phyloP scores from a whole-genome alignment of 1,140 invertebrate genomes.

The Conus ventricosus region DNA sequence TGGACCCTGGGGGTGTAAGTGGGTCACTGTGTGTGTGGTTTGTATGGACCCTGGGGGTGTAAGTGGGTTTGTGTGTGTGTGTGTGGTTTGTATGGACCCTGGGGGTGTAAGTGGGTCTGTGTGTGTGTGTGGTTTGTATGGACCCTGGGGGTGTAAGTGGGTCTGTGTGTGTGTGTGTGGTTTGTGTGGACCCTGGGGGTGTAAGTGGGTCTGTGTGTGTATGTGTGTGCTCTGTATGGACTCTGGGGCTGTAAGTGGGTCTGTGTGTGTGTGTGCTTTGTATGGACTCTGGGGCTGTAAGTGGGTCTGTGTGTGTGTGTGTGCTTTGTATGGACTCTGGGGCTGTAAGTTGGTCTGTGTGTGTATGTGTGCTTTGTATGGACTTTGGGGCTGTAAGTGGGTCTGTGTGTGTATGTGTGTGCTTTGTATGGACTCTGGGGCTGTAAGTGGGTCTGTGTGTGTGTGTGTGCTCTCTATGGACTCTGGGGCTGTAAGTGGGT shows the following conservation, averaged over 20 bases:
- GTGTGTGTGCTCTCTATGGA: no score
- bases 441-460: no score
- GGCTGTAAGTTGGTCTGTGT: neutral
- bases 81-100: neutral
- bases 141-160: no score
- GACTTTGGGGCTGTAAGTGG: neutral
- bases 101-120: neutral
- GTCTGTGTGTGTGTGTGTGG: no score
- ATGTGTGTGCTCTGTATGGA: neutral
- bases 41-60: constrained; percentile 98
- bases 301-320: constrained; percentile 44
- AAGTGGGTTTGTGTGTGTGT: constrained; percentile 53
- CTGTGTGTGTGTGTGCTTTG: no score
- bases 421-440: neutral
- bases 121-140: neutral
- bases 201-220: no score
- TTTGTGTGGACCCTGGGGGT: no score
- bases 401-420: neutral
- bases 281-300: constrained; percentile 96
- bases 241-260: no score
- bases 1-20: neutral
- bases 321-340: neutral
- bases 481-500: no score
- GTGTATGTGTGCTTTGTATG: neutral
- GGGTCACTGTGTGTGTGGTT: constrained; percentile 73